Conservation (phyloP, 2,113 vertebrate genomes). For the Anthoscopus minutus region DNA sequence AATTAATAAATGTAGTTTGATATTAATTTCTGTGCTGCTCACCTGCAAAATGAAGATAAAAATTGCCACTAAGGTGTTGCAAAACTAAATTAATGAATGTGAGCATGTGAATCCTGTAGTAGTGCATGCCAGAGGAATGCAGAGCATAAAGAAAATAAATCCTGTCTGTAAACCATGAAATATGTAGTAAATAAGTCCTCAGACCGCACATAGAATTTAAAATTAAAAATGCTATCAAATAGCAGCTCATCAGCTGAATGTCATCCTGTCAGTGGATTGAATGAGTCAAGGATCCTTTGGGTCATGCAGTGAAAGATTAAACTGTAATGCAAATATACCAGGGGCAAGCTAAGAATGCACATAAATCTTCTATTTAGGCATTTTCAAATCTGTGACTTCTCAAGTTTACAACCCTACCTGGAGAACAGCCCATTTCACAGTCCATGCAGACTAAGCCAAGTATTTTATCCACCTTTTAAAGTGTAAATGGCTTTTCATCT, state of each 20-base stretch:
- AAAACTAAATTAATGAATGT: conserved; percentile 1
- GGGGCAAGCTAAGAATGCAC: conserved; percentile 1
- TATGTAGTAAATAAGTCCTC: conserved; percentile 16
- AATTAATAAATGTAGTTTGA: background rate
- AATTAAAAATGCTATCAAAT: background rate
- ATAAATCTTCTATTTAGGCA: conserved; percentile 22
- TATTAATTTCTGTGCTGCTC: background rate
- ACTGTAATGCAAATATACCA: background rate
- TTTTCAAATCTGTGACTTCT: conserved; percentile 38
- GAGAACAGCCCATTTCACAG: conserved; percentile 1
- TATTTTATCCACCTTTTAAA: background rate
- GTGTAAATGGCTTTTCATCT: background rate
- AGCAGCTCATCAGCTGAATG: conserved; percentile 31
- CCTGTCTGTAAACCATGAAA: background rate
- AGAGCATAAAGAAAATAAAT: conserved; percentile 11
- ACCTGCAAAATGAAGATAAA: background rate
- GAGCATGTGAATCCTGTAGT: background rate
- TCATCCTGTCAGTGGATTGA: conserved; percentile 5
- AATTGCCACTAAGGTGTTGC: background rate
- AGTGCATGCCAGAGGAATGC: background rate
- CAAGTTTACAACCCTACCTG: conserved; percentile 34
- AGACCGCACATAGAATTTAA: conserved; percentile 41
- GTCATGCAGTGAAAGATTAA: background rate
- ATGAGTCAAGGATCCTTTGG: conserved; percentile 24
- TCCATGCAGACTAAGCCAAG: background rate